phyloP scores from a whole-genome alignment of 1,140 invertebrate genomes.

The Drosophila pseudoananassae region DNA sequence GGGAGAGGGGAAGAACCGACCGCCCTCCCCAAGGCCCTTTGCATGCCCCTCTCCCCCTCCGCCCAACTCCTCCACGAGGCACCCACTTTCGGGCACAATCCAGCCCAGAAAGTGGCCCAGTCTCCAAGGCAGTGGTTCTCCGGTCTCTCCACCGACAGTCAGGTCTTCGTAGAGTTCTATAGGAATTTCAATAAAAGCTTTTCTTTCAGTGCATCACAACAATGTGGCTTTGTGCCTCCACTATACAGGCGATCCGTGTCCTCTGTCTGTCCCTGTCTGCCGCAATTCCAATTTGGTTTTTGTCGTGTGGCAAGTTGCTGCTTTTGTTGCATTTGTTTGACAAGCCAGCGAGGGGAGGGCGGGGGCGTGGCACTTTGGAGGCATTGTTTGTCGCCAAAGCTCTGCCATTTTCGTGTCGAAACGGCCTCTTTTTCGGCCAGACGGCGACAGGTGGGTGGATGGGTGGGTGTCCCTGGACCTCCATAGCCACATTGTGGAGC shows the following conservation, averaged over 20 bases:
- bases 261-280: slow-evolving; percentile 6
- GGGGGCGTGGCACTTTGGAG: no score
- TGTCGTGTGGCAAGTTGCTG: slow-evolving; percentile 7
- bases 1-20: slow-evolving; percentile 2
- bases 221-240: not conserved
- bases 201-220: not conserved
- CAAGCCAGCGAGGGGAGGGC: slow-evolving; percentile 16
- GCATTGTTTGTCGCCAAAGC: no score
- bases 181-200: not conserved
- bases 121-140: no score
- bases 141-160: no score
- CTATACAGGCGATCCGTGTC: not conserved
- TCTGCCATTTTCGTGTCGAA: no score
- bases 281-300: slow-evolving; percentile 31
- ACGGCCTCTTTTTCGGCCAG: not conserved
- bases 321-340: slow-evolving; percentile 44
- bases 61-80: slow-evolving; percentile 17
- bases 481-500: no score
- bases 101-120: no score
- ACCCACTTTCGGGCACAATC: slow-evolving; percentile 1
- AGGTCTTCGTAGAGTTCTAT: no score
- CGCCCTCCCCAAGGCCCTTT: not conserved
- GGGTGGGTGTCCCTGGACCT: no score
- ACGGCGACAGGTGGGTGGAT: not conserved
- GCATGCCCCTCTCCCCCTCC: not conserved